Percentiles rank a stretch among this genome's conserved stretches.
Conservation (phyloP, 2,113 vertebrate genomes). For the Haliaeetus leucogaster region DNA sequence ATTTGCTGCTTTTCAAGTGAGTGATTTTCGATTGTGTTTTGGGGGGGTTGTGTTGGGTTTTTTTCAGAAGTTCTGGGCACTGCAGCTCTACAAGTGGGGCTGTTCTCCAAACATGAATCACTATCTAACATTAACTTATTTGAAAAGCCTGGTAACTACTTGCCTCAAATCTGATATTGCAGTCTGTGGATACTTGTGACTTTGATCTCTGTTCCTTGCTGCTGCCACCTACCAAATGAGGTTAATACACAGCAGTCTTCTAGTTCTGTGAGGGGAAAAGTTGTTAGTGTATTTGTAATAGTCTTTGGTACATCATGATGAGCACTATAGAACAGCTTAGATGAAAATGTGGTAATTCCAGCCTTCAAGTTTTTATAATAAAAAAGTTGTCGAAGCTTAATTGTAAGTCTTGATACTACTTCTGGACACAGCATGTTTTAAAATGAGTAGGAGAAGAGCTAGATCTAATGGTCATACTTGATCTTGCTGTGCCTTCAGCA, state of each 20-base stretch:
- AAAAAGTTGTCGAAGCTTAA: neutral
- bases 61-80: neutral
- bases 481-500: neutral
- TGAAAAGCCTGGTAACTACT: neutral
- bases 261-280: neutral
- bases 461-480: neutral
- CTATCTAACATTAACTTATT: rapidly evolving
- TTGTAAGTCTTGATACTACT: neutral
- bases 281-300: too few relatives aligned
- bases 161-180: neutral
- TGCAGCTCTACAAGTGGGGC: neutral
- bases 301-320: neutral
- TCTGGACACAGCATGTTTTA: neutral
- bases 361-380: neutral
- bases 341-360: neutral
- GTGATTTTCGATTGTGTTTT: rapidly evolving
- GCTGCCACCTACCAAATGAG: neutral
- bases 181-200: neutral
- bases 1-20: neutral
- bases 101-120: neutral
- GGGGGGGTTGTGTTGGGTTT: too few relatives aligned
- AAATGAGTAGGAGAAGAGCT: neutral
- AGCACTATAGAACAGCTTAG: neutral
- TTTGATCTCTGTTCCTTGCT: neutral
- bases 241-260: too few relatives aligned